Percentiles rank a stretch among this genome's conserved stretches.
phyloP scores from a whole-genome alignment of 2,113 vertebrate genomes.

The Holacanthus passer region DNA sequence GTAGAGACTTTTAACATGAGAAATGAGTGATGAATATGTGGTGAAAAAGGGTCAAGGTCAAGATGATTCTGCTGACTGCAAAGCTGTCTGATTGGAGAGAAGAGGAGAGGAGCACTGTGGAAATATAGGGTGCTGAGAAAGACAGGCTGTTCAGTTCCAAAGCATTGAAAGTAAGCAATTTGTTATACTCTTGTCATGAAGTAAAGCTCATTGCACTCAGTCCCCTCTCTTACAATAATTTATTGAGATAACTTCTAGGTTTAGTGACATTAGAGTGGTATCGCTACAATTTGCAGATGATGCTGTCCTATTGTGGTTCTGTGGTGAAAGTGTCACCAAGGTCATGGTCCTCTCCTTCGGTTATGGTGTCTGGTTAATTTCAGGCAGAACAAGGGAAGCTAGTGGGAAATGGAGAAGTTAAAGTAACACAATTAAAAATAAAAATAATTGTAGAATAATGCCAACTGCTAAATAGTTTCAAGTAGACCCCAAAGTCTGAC shows the following conservation, averaged over 20 bases:
- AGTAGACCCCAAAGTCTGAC: too few species aligned
- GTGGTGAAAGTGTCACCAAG: background rate
- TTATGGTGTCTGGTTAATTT: background rate
- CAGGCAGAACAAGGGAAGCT: background rate
- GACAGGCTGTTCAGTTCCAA: background rate
- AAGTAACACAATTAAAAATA: background rate
- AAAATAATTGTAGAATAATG: background rate
- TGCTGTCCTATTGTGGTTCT: background rate
- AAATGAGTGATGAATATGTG: background rate
- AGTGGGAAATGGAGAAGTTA: background rate
- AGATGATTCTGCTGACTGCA: background rate
- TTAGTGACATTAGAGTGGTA: background rate
- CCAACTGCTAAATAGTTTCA: background rate
- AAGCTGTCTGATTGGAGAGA: background rate
- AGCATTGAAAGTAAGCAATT: background rate
- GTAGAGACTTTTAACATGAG: background rate
- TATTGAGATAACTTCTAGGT: background rate
- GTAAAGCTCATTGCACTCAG: too few species aligned
- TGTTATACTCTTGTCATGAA: background rate
- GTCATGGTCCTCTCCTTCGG: background rate
- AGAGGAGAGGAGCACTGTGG: background rate
- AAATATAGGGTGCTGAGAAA: background rate
- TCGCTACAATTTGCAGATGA: slow-evolving; percentile 21
- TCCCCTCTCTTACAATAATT: background rate
- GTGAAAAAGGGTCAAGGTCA: background rate